Percentiles rank a stretch among this genome's conserved stretches.
These are phyloP conservation scores for Halocynthia roretzi DNA, from an alignment of 23 tunicate species.

Conservation along the genomic window DNA sequence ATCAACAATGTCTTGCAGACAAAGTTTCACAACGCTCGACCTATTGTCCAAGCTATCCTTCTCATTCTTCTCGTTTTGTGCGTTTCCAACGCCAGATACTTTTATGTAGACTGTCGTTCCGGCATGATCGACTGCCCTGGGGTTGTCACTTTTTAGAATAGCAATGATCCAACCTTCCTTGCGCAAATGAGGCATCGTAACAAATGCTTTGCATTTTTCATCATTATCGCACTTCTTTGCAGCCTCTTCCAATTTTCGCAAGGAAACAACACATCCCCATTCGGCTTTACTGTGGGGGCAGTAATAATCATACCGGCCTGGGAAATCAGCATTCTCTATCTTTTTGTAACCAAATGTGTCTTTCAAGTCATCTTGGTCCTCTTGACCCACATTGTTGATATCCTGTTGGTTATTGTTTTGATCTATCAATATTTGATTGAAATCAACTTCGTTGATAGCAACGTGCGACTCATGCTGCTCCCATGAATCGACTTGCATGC, in stretches of 20 bases:
- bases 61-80: background rate
- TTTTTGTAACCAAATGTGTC: conserved; percentile 55
- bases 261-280: conserved; percentile 90
- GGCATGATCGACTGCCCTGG: conserved; percentile 76
- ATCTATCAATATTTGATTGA: background rate
- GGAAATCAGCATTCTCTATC: conserved; percentile 76
- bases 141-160: conserved; percentile 71
- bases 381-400: conserved; percentile 1
- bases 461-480: conserved; percentile 64
- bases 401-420: background rate
- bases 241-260: conserved; percentile 65
- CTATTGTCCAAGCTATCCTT: background rate
- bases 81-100: background rate
- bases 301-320: conserved; percentile 77
- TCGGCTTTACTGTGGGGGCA: conserved; percentile 84
- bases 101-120: conserved; percentile 75
- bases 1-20: conserved; percentile 24
- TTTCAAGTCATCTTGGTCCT: background rate
- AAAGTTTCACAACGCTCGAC: conserved; percentile 17
- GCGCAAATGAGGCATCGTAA: conserved; percentile 83
- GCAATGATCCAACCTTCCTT: conserved; percentile 93
- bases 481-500: conserved; percentile 70
- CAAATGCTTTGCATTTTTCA: conserved; percentile 67
- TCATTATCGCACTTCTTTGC: conserved; percentile 43
- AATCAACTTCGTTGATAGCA: conserved; percentile 65